phyloP scores from a whole-genome alignment of 2,888 invertebrate species.

The Drosophila anomalipes region DNA sequence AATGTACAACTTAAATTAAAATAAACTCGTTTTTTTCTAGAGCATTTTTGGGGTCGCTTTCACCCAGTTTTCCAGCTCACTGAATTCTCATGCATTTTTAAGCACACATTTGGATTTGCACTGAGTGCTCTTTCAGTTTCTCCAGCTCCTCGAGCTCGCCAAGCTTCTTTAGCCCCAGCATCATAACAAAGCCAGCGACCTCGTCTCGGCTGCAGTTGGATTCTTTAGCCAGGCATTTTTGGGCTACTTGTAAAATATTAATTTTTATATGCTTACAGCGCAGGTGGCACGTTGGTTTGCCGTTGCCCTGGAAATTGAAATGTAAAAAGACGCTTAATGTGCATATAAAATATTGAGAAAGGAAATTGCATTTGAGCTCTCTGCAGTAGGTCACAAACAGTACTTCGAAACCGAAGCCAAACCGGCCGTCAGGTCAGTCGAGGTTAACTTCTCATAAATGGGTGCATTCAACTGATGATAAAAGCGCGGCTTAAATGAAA shows the following conservation, averaged over 20 bases:
- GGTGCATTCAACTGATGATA: conserved; percentile 69
- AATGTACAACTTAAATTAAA: conserved; percentile 68
- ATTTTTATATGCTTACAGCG: conserved; percentile 71
- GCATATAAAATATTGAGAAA: conserved; percentile 76
- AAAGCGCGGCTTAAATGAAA: conserved; percentile 14
- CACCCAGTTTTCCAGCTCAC: conserved; percentile 59
- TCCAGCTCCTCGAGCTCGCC: not conserved
- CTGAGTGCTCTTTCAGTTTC: conserved; percentile 36
- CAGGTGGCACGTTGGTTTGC: conserved; percentile 48
- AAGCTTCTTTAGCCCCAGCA: conserved; percentile 14
- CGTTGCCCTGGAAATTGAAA: conserved; percentile 65
- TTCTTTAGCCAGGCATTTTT: conserved; percentile 44
- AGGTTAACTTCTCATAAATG: conserved; percentile 66
- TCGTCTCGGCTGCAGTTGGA: conserved; percentile 26
- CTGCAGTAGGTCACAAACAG: conserved; percentile 62
- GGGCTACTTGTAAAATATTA: conserved; percentile 74
- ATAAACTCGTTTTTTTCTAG: conserved; percentile 43
- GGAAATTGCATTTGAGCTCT: conserved; percentile 71
- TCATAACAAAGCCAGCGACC: conserved; percentile 46
- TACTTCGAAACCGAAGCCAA: conserved; percentile 8
- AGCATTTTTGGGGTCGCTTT: conserved; percentile 28
- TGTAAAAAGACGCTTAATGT: conserved; percentile 78
- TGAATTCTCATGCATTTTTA: conserved; percentile 73
- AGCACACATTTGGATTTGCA: conserved; percentile 60
- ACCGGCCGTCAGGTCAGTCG: conserved; percentile 46